Percentiles rank a stretch among this genome's conserved stretches.
phyloP scores from a whole-genome alignment of 2,888 invertebrate genomes.

The Petrolisthes manimaculis region DNA sequence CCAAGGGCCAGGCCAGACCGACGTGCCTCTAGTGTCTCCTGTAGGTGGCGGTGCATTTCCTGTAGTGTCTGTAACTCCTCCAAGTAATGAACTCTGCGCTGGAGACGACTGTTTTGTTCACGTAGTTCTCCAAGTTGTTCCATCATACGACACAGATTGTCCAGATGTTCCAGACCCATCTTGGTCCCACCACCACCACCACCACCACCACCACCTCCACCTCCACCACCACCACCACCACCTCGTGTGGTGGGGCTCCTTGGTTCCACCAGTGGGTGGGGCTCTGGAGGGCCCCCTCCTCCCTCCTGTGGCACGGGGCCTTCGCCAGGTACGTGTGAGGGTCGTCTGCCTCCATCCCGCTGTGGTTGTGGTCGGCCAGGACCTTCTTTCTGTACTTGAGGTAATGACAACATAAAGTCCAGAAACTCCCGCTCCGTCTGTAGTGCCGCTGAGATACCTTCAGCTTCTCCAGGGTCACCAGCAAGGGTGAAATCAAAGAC shows the following conservation, averaged over 20 bases:
- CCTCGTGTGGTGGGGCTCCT: conserved; percentile 42
- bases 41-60: conserved; percentile 74
- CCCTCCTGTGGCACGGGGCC: conserved; percentile 14
- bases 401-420: conserved; percentile 71
- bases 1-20: conserved; percentile 51
- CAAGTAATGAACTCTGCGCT: conserved; percentile 79
- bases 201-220: neutral
- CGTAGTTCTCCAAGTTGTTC: conserved; percentile 81
- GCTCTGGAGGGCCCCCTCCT: conserved; percentile 15
- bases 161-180: conserved; percentile 80
- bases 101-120: conserved; percentile 79
- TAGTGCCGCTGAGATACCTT: conserved; percentile 63
- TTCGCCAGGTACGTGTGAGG: conserved; percentile 16
- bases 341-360: conserved; percentile 12
- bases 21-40: conserved; percentile 67
- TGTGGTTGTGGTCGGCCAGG: conserved; percentile 35
- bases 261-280: conserved; percentile 34
- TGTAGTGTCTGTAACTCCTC: conserved; percentile 79
- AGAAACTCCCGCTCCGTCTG: conserved; percentile 71
- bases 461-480: conserved; percentile 37
- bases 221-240: too few species aligned
- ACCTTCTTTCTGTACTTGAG: conserved; percentile 67
- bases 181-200: conserved; percentile 40
- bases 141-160: conserved; percentile 81
- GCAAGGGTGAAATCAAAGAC: conserved; percentile 53